Evolutionary conservation across 1,140 invertebrate species (phyloP).

Genomic region (Lithobius niger): DNA sequence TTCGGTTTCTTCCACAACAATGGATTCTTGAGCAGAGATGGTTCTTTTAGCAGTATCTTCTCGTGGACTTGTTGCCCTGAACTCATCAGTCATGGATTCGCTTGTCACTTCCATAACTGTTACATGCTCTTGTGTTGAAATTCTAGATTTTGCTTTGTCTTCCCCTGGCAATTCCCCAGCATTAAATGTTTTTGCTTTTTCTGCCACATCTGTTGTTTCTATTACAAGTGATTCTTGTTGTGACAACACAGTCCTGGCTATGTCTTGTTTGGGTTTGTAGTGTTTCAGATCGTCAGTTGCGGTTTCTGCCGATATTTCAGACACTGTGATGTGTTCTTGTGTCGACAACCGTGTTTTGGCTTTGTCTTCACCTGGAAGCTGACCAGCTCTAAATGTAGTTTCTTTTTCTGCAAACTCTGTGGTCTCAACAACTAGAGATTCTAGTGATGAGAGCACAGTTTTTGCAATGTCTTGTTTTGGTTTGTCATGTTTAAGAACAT

Average conservation of each 20-base stretch:
- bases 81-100: slow-evolving; percentile 17
- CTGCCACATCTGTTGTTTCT: not conserved
- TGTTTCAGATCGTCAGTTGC: slow-evolving; percentile 2
- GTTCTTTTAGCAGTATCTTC: slow-evolving; percentile 1
- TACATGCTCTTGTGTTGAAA: slow-evolving; percentile 14
- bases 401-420: slow-evolving; percentile 5
- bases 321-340: slow-evolving; percentile 9
- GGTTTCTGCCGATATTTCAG: slow-evolving; percentile 12
- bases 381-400: slow-evolving; percentile 14
- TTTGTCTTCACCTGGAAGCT: slow-evolving; percentile 11
- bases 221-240: not conserved
- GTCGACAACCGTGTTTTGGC: slow-evolving; percentile 15
- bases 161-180: not conserved
- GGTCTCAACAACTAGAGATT: not conserved
- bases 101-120: slow-evolving; percentile 19
- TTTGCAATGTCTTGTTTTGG: slow-evolving; percentile 4
- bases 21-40: not conserved
- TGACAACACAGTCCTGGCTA: not conserved
- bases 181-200: not conserved
- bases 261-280: not conserved
- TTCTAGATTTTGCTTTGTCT: slow-evolving; percentile 7
- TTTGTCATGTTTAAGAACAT: not conserved
- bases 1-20: not conserved
- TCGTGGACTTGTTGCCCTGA: not conserved
- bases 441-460: not conserved